These are phyloP conservation scores for Diarsia dahlii DNA, from an alignment of 2,888 invertebrate genomes.

Conservation along the genomic window DNA sequence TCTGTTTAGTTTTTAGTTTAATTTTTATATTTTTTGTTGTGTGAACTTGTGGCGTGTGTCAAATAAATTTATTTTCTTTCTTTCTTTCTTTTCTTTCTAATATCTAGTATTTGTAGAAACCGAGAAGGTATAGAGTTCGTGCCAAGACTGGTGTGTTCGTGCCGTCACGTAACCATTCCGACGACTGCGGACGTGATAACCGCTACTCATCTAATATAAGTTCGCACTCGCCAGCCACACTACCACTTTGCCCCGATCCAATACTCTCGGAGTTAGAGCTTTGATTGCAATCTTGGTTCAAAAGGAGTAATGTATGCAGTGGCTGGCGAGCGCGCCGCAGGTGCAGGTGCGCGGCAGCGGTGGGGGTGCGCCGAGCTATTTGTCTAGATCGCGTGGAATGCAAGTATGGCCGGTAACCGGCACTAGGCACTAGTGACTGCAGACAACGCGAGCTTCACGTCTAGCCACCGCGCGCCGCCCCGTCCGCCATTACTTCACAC, in stretches of 20 bases:
- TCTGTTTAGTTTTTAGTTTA: too few relatives aligned
- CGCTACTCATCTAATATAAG: slow-evolving; percentile 49
- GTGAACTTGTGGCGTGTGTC: too few relatives aligned
- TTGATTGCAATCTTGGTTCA: background rate
- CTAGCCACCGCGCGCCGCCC: slow-evolving; percentile 14
- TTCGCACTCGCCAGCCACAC: slow-evolving; percentile 1
- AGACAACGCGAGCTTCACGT: slow-evolving; percentile 27
- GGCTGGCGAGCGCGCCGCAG: slow-evolving; percentile 4
- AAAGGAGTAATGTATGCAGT: slow-evolving; percentile 56
- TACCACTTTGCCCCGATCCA: slow-evolving; percentile 19
- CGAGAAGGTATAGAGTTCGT: slow-evolving; percentile 59
- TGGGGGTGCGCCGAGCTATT: slow-evolving; percentile 67
- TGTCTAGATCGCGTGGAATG: slow-evolving; percentile 74
- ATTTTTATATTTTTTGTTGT: too few relatives aligned
- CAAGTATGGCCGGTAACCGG: slow-evolving; percentile 54
- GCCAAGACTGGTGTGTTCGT: slow-evolving; percentile 61
- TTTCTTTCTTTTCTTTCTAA: too few relatives aligned
- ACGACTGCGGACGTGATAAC: slow-evolving; percentile 65
- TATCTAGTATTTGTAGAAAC: slow-evolving; percentile 50
- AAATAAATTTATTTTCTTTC: too few relatives aligned
- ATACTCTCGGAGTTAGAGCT: slow-evolving; percentile 31
- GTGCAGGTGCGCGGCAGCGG: slow-evolving; percentile 30
- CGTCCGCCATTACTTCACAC: slow-evolving; percentile 39
- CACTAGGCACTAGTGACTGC: slow-evolving; percentile 16
- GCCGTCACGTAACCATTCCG: slow-evolving; percentile 62